phyloP scores from a whole-genome alignment of 2,113 vertebrate species.

The Odobenus rosmarus region DNA sequence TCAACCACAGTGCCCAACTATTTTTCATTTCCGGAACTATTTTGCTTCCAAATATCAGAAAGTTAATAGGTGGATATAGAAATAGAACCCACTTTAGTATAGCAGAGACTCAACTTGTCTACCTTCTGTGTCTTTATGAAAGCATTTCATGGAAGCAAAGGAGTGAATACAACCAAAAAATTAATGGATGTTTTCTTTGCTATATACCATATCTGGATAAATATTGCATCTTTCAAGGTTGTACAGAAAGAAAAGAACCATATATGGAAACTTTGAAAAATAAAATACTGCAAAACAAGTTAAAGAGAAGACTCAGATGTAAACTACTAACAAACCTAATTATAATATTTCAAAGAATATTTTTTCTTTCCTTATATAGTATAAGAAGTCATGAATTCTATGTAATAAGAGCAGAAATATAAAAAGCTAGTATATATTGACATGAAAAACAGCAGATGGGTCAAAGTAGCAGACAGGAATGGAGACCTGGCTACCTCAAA shows the following conservation, averaged over 20 bases:
- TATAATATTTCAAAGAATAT: not conserved
- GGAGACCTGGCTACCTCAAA: not conserved
- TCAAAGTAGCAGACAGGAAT: not conserved
- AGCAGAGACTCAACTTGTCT: not conserved
- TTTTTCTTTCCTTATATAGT: not conserved
- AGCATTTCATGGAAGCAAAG: not conserved
- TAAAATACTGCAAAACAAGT: not conserved
- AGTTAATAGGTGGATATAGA: not conserved
- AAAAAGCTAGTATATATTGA: not conserved
- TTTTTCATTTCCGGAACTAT: not conserved
- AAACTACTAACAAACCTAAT: not conserved
- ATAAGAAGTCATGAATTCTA: not conserved
- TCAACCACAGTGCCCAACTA: not conserved
- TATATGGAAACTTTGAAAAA: not conserved
- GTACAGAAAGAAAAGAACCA: not conserved
- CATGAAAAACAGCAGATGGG: not conserved
- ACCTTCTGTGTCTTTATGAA: not conserved
- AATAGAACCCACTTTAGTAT: not conserved
- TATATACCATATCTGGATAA: not conserved
- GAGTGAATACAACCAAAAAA: not conserved
- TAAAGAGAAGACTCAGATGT: not conserved
- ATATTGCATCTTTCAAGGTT: not conserved
- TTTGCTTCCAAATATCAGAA: conserved; percentile 5
- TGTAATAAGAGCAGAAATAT: not conserved
- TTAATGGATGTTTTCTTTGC: not conserved